Base-by-base conservation (phyloP, 2,888 invertebrate genomes). In the Tenthredo mesomela region DNA sequence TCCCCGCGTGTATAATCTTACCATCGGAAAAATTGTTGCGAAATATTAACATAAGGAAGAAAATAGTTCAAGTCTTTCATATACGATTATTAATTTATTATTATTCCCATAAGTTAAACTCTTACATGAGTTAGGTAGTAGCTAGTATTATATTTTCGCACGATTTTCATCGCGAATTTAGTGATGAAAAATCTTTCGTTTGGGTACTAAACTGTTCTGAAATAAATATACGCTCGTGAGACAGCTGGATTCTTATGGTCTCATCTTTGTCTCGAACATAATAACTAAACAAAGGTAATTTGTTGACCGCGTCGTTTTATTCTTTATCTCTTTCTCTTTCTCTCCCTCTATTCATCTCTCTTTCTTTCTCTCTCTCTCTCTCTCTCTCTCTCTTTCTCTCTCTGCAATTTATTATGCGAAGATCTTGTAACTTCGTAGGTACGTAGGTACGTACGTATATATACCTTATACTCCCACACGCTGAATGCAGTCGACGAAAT, bases 221-320 rank as follows among this genome's bases (percentile, higher is more conserved):
- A 67, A 18, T 33, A 33, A 25, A 67, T 61, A 67, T 61, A 18
- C 25, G 29, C 33, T 5, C 67, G 67, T 67, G 67, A 67, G 67
- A 67, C 1, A 67, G 67, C 33, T 33, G 29, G 33, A 33, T 67
- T 33, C 33, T 67, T 33, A 67, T 33, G 7, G 67, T 67, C 67
- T 67, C 67, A 67, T 67, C 67, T 67, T 67, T 67, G 67, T 67
- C 29, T 33, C 33, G 33, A 67, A 67, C 18, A 12, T 67, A 67
- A 67, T 67, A 33, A 67, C 67, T 67, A 33, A 67, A 67, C 67
- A 67, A 67, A 67, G 67, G 67, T 67, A 67, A 67, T 67, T 67
- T 29, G 67, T 67, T 67, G 67, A 67, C 67, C 67, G 67, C 67
- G 67, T 67, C 33, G 67, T 67, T 67, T 67, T 47, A 43, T 50